Conservation (phyloP, 1,140 invertebrate genomes). For the Drosophila carrolli region DNA sequence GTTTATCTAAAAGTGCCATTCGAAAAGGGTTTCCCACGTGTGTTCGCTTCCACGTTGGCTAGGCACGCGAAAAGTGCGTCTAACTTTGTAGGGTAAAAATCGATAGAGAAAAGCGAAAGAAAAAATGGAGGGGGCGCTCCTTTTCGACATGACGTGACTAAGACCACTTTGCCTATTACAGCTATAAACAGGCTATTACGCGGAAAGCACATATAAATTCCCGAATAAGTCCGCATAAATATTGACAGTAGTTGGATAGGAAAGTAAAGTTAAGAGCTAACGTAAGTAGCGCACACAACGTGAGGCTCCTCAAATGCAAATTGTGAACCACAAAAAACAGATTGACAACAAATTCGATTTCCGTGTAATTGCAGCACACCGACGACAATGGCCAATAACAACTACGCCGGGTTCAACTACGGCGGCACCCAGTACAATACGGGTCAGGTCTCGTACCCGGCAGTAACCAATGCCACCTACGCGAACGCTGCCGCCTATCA, state of each 20-base stretch:
- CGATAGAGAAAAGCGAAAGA: slow-evolving; percentile 44
- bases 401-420: slow-evolving; percentile 96
- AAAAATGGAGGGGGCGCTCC: slow-evolving; percentile 47
- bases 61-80: slow-evolving; percentile 59
- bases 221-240: slow-evolving; percentile 48
- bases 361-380: slow-evolving; percentile 57
- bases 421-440: slow-evolving; percentile 94
- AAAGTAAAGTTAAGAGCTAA: slow-evolving; percentile 19
- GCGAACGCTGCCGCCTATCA: slow-evolving; percentile 81
- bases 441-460: slow-evolving; percentile 78
- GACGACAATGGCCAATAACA: slow-evolving; percentile 92
- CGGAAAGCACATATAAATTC: slow-evolving; percentile 72
- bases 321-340: slow-evolving; percentile 22
- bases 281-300: slow-evolving; percentile 57
- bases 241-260: slow-evolving; percentile 23
- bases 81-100: slow-evolving; percentile 54
- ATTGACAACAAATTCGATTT: slow-evolving; percentile 70
- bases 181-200: slow-evolving; percentile 72
- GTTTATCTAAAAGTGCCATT: background rate
- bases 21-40: slow-evolving; percentile 6
- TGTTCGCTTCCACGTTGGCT: slow-evolving; percentile 29
- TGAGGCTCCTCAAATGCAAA: background rate
- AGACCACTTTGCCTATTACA: slow-evolving; percentile 72
- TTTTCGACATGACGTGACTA: slow-evolving; percentile 72
- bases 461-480: slow-evolving; percentile 81